Evolutionary conservation across 2,797 vertebrate genomes (phyloP).

Genomic region (Takifugu rubripes): DNA sequence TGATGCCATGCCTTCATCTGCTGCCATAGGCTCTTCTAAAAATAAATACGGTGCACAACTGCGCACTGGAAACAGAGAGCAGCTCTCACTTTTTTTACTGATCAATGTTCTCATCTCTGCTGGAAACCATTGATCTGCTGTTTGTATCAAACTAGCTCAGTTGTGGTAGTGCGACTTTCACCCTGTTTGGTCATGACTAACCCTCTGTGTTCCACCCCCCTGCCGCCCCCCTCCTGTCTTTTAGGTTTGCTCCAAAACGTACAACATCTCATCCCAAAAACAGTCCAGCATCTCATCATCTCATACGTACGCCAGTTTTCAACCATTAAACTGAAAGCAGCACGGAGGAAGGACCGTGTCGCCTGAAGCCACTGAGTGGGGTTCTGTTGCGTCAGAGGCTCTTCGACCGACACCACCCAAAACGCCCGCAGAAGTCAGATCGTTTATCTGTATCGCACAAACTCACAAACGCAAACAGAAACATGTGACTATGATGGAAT

Average conservation of each 20-base stretch:
- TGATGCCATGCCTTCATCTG: slow-evolving; percentile 61
- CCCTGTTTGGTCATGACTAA: slow-evolving; percentile 40
- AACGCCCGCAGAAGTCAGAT: slow-evolving; percentile 43
- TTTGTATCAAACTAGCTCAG: slow-evolving; percentile 58
- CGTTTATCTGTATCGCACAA: slow-evolving; percentile 40
- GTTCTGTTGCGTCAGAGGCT: slow-evolving; percentile 36
- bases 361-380: slow-evolving; percentile 29
- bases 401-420: slow-evolving; percentile 27
- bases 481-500: slow-evolving; percentile 61
- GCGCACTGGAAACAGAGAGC: slow-evolving; percentile 66
- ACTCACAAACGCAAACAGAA: slow-evolving; percentile 40
- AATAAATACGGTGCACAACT: slow-evolving; percentile 63
- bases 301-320: slow-evolving; percentile 13
- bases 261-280: too few relatives aligned
- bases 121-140: slow-evolving; percentile 73
- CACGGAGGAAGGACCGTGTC: slow-evolving; percentile 12
- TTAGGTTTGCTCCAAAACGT: background rate
- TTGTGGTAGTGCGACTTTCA: slow-evolving; percentile 45
- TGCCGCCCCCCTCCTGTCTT: background rate
- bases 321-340: slow-evolving; percentile 17
- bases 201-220: slow-evolving; percentile 22
- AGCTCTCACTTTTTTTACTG: slow-evolving; percentile 59
- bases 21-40: slow-evolving; percentile 68
- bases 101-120: slow-evolving; percentile 72
- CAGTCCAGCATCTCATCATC: too few relatives aligned